phyloP scores from a whole-genome alignment of 1,140 invertebrate genomes.

The Zophobas atratus region DNA sequence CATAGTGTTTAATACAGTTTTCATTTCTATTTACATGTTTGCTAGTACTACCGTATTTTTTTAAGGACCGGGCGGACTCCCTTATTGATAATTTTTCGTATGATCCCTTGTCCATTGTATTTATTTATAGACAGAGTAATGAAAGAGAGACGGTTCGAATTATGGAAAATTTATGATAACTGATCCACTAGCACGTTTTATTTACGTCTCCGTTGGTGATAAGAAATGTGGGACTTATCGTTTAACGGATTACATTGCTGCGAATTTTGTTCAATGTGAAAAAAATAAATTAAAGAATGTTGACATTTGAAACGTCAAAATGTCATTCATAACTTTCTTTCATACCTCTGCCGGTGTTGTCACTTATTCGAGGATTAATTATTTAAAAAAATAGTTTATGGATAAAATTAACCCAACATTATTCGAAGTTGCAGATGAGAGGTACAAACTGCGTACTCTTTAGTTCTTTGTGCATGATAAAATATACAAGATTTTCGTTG shows the following conservation, averaged over 20 bases:
- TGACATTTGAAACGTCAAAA: slow-evolving; percentile 23
- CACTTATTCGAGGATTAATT: not conserved
- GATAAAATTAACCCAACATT: no score
- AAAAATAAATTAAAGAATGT: slow-evolving; percentile 23
- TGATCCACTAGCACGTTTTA: slow-evolving; percentile 23
- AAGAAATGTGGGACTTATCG: slow-evolving; percentile 21
- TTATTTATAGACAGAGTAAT: slow-evolving; percentile 7
- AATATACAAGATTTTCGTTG: no score
- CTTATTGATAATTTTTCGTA: slow-evolving; percentile 89
- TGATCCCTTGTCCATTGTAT: slow-evolving; percentile 76
- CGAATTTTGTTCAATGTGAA: slow-evolving; percentile 11
- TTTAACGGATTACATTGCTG: slow-evolving; percentile 25
- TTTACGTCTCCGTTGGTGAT: slow-evolving; percentile 10
- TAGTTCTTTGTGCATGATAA: no score
- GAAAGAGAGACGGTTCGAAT: not conserved
- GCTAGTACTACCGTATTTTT: slow-evolving; percentile 92
- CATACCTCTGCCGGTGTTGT: slow-evolving; percentile 2
- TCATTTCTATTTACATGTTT: slow-evolving; percentile 76
- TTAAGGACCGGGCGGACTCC: slow-evolving; percentile 84
- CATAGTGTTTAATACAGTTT: slow-evolving; percentile 84
- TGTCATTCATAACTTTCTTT: slow-evolving; percentile 4
- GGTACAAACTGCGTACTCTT: no score
- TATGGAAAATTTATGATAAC: slow-evolving; percentile 1
- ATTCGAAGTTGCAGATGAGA: no score
- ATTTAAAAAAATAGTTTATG: no score